Evolutionary conservation across 2,888 invertebrate genomes (phyloP).

Genomic region (Leptopilina myrica): DNA sequence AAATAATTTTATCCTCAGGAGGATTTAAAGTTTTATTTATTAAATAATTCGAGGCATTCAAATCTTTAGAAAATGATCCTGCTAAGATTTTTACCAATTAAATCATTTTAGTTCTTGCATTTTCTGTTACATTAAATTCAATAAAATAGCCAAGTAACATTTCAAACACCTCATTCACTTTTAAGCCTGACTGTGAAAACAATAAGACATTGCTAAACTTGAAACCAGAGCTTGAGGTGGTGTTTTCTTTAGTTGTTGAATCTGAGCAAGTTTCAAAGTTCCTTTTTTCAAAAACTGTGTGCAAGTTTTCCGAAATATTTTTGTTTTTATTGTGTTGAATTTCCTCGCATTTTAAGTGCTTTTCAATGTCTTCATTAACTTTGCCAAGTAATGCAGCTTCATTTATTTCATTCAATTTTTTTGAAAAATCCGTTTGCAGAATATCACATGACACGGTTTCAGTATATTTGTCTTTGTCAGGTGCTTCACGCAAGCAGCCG

Average conservation of each 20-base stretch:
- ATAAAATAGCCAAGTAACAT: slow-evolving; percentile 14
- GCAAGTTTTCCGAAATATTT: no score
- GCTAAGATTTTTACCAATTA: background rate
- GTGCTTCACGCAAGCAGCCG: background rate
- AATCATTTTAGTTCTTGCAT: background rate
- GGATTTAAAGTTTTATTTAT: slow-evolving; percentile 26
- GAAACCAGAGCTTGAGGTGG: background rate
- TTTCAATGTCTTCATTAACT: background rate
- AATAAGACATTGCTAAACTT: background rate
- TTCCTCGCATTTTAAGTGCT: background rate
- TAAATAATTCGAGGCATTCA: background rate
- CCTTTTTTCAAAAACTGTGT: no score
- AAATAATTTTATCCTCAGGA: slow-evolving; percentile 28
- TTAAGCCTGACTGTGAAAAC: background rate
- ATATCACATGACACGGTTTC: background rate
- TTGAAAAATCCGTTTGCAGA: background rate
- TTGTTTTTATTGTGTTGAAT: no score
- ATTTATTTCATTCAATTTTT: background rate
- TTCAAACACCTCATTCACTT: background rate
- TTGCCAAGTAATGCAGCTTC: background rate
- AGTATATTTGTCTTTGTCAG: background rate
- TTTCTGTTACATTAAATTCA: slow-evolving; percentile 1
- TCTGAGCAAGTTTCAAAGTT: background rate
- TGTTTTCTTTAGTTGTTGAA: background rate
- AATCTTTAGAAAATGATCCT: slow-evolving; percentile 31